phyloP scores from a whole-genome alignment of 2,797 vertebrate species.

The Sebastes iracundus region DNA sequence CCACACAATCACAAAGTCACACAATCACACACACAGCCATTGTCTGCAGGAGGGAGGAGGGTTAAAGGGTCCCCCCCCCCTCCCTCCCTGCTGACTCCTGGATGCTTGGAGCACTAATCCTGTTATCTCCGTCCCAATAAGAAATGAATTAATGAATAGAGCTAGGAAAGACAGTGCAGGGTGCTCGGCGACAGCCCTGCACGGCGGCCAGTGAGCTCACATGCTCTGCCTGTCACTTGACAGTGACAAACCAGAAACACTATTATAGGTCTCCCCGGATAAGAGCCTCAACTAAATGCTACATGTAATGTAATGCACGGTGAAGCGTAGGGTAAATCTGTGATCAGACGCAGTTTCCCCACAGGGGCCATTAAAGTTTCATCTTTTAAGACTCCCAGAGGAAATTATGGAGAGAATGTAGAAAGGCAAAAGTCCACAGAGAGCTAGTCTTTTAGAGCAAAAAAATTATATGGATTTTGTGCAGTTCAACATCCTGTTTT shows the following conservation, averaged over 20 bases:
- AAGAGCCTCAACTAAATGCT: conserved; percentile 29
- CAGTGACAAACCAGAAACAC: conserved; percentile 13
- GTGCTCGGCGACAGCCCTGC: conserved; percentile 37
- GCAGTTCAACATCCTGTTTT: neutral
- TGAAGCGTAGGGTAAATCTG: conserved; percentile 18
- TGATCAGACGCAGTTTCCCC: conserved; percentile 45
- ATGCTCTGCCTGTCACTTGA: neutral
- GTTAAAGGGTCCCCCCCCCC: conserved; percentile 46
- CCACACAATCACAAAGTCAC: conserved; percentile 50
- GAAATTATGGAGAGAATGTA: conserved; percentile 16
- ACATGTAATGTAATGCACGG: conserved; percentile 18
- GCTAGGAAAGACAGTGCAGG: conserved; percentile 39
- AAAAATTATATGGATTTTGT: neutral
- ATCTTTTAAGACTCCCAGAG: conserved; percentile 35
- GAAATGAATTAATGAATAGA: conserved; percentile 78
- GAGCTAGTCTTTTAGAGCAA: conserved; percentile 8
- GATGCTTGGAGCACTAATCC: conserved; percentile 77
- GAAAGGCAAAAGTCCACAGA: conserved; percentile 15
- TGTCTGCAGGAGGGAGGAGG: conserved; percentile 64
- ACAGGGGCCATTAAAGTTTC: conserved; percentile 49
- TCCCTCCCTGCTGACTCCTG: conserved; percentile 67
- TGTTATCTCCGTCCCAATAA: conserved; percentile 81
- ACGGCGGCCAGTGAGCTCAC: conserved; percentile 34
- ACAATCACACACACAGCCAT: conserved; percentile 39
- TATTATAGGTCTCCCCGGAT: conserved; percentile 1